Evolutionary conservation across 1,140 invertebrate genomes (phyloP).

Genomic region (Rhyacophila brunnea): DNA sequence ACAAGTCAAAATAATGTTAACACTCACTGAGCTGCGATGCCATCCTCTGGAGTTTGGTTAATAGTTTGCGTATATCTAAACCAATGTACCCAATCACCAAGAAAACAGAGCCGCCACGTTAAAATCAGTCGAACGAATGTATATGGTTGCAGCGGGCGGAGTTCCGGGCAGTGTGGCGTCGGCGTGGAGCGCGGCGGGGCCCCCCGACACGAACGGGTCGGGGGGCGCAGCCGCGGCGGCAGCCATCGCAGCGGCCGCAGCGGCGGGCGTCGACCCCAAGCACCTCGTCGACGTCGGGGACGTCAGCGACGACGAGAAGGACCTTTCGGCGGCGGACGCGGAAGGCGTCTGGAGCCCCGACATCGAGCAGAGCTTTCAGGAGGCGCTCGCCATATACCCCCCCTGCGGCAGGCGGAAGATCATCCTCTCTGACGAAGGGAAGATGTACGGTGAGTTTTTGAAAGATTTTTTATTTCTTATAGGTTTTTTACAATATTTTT

Average conservation of each 20-base stretch:
- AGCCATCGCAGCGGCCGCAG: slow-evolving; percentile 62
- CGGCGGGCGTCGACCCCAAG: slow-evolving; percentile 72
- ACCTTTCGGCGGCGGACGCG: slow-evolving; percentile 90
- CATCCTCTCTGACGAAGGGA: slow-evolving; percentile 99
- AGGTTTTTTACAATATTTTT: neutral
- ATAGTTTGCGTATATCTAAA: no score
- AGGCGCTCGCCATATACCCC: slow-evolving; percentile 98
- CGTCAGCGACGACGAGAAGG: slow-evolving; percentile 73
- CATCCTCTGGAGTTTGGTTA: no score
- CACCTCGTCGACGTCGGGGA: slow-evolving; percentile 82
- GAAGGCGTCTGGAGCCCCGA: slow-evolving; percentile 99
- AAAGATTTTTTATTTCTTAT: neutral
- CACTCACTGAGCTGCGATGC: no score
- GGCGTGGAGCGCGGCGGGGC: slow-evolving; percentile 71
- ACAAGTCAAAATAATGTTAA: no score
- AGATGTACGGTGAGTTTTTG: slow-evolving; percentile 98
- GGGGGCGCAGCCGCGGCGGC: slow-evolving; percentile 63
- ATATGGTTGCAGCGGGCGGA: slow-evolving; percentile 31
- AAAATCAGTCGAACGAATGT: slow-evolving; percentile 16
- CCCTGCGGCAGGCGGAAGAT: slow-evolving; percentile 99
- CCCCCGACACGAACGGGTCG: slow-evolving; percentile 68
- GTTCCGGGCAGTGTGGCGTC: slow-evolving; percentile 74
- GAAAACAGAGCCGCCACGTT: neutral
- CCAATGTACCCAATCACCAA: neutral
- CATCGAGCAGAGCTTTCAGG: slow-evolving; percentile 99